These are phyloP conservation scores for Cosmopolites sordidus DNA, from an alignment of 2,888 invertebrate genomes.

Conservation along the genomic window DNA sequence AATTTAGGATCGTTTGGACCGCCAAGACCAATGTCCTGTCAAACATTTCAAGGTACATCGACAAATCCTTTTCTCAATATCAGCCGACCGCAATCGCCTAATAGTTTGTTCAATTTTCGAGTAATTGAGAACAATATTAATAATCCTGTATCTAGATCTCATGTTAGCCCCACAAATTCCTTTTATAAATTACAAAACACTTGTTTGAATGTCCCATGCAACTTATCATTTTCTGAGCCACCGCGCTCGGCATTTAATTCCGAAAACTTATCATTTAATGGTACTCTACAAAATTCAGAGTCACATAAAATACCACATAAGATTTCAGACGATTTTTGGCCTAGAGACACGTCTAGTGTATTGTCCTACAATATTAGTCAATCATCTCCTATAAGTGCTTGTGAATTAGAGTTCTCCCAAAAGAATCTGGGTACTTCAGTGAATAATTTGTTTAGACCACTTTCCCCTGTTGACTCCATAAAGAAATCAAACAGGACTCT, in stretches of 20 bases:
- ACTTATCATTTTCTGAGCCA: slow-evolving; percentile 1
- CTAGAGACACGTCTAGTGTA: slow-evolving; percentile 6
- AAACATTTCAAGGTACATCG: slow-evolving; percentile 2
- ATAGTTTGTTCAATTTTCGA: slow-evolving; percentile 7
- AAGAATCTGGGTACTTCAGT: slow-evolving; percentile 3
- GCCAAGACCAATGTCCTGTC: slow-evolving; percentile 5
- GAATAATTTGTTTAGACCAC: slow-evolving; percentile 12
- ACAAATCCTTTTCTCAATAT: slow-evolving; percentile 12
- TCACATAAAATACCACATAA: background rate
- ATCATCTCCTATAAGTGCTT: slow-evolving; percentile 3
- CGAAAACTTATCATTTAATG: background rate
- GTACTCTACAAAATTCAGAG: background rate
- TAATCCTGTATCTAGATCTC: background rate
- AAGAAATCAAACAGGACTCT: background rate
- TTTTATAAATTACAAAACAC: background rate
- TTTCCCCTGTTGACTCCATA: slow-evolving; percentile 6
- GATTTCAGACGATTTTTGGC: background rate
- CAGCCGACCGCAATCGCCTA: slow-evolving; percentile 7
- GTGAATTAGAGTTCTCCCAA: background rate
- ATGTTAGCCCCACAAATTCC: background rate
- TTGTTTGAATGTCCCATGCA: background rate
- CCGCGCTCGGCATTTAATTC: background rate
- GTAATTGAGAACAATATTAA: background rate
- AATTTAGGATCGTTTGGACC: slow-evolving; percentile 19
- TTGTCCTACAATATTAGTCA: background rate